These are phyloP conservation scores for Drosophila leontia DNA, from an alignment of 1,140 invertebrate genomes.

Conservation along the genomic window DNA sequence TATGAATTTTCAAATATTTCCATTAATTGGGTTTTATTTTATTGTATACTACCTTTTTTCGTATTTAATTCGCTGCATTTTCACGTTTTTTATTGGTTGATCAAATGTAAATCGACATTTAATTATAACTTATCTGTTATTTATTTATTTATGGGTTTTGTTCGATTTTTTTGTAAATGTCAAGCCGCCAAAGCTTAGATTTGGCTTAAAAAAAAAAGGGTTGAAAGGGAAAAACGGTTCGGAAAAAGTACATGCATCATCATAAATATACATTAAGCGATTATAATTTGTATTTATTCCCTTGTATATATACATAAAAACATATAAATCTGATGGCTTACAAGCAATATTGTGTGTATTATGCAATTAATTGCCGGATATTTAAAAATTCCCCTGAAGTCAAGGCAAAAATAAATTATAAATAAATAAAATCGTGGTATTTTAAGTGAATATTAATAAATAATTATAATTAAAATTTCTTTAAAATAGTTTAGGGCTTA, in stretches of 20 bases:
- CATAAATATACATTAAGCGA: slow-evolving; percentile 62
- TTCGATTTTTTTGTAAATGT: slow-evolving; percentile 41
- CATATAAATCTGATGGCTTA: slow-evolving; percentile 21
- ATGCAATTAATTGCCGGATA: slow-evolving; percentile 41
- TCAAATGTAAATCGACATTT: slow-evolving; percentile 70
- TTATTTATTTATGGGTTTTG: slow-evolving; percentile 56
- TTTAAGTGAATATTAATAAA: background rate
- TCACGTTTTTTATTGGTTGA: slow-evolving; percentile 37
- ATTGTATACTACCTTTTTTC: background rate
- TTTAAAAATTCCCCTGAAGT: slow-evolving; percentile 32
- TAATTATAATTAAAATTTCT: background rate
- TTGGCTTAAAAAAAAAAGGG: slow-evolving; percentile 11
- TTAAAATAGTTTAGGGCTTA: background rate
- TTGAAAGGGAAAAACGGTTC: background rate
- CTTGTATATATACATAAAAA: background rate
- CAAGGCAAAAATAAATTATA: background rate
- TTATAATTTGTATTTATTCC: slow-evolving; percentile 44
- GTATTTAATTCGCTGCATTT: slow-evolving; percentile 3
- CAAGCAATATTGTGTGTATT: slow-evolving; percentile 23
- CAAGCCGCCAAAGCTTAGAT: slow-evolving; percentile 57
- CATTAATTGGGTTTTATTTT: slow-evolving; percentile 18
- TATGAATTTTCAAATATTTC: slow-evolving; percentile 35
- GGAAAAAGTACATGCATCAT: slow-evolving; percentile 8
- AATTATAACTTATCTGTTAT: slow-evolving; percentile 75
- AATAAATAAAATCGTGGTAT: too few species aligned